These are phyloP conservation scores for Pangasius krempfi DNA, from an alignment of 2,797 vertebrate species.

Conservation along the genomic window DNA sequence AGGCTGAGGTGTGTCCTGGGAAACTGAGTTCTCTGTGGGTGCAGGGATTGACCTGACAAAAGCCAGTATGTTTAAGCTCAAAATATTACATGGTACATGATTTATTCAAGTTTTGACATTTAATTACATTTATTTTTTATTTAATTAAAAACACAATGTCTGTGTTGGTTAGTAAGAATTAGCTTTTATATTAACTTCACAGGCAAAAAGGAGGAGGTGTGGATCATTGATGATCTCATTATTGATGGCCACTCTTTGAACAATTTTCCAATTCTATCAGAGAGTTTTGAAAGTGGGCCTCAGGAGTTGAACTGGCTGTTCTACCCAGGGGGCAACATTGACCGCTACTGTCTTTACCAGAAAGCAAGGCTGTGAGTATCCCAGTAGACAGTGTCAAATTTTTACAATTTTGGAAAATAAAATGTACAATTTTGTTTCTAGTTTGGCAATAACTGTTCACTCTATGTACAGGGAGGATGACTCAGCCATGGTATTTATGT, in stretches of 20 bases:
- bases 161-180: not conserved
- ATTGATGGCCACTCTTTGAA: conserved; percentile 91
- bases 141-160: not conserved
- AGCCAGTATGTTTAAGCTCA: not conserved
- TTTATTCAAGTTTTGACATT: not conserved
- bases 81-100: not conserved
- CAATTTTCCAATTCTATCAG: conserved; percentile 85
- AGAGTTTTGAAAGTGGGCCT: conserved; percentile 92
- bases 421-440: not conserved
- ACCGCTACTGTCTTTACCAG: conserved; percentile 94
- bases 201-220: conserved; percentile 99
- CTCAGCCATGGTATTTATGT: conserved; percentile 96
- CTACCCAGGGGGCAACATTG: conserved; percentile 94
- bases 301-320: conserved; percentile 95
- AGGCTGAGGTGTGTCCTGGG: too few relatives aligned
- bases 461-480: conserved; percentile 86
- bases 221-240: conserved; percentile 97
- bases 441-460: conserved; percentile 9
- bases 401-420: not conserved
- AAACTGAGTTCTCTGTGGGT: too few relatives aligned
- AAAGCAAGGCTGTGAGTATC: conserved; percentile 89
- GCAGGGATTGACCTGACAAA: too few relatives aligned
- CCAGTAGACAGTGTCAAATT: not conserved
- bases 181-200: conserved; percentile 22
- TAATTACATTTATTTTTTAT: not conserved